Conservation (phyloP, 1,140 invertebrate species). For the Alviniconcha marisindica region DNA sequence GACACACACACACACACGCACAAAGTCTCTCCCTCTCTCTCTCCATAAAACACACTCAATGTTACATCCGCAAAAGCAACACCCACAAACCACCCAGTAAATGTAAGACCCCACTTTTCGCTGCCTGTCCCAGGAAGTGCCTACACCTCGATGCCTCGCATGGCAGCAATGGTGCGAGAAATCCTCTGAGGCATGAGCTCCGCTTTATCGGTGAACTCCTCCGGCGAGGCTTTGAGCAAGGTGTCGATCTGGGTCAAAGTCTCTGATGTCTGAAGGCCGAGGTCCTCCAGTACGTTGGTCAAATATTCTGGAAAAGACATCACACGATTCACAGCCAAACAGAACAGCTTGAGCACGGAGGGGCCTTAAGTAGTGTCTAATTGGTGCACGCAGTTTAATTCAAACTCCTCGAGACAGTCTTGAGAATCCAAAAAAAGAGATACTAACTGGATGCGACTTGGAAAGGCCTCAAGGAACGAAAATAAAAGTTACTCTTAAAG, state of each 20-base stretch:
- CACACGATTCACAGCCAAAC: conserved; percentile 60
- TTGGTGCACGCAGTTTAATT: too few relatives aligned
- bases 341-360: too few relatives aligned
- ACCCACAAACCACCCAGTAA: too few relatives aligned
- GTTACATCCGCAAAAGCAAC: too few relatives aligned
- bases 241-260: conserved; percentile 83
- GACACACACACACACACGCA: background rate
- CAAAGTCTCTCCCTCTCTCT: background rate
- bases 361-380: too few relatives aligned
- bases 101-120: background rate
- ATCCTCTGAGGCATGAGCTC: conserved; percentile 70
- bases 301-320: conserved; percentile 91
- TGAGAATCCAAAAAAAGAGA: too few relatives aligned
- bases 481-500: too few relatives aligned
- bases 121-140: background rate
- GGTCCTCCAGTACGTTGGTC: conserved; percentile 89
- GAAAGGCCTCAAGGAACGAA: too few relatives aligned
- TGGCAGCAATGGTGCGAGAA: conserved; percentile 65
- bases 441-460: too few relatives aligned
- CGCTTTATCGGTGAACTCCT: conserved; percentile 81
- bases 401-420: too few relatives aligned
- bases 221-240: conserved; percentile 82
- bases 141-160: conserved; percentile 68
- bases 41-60: too few relatives aligned
- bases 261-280: conserved; percentile 86